Evolutionary conservation across 2,888 invertebrate genomes (phyloP).

Genomic region (Poecilus cupreus): DNA sequence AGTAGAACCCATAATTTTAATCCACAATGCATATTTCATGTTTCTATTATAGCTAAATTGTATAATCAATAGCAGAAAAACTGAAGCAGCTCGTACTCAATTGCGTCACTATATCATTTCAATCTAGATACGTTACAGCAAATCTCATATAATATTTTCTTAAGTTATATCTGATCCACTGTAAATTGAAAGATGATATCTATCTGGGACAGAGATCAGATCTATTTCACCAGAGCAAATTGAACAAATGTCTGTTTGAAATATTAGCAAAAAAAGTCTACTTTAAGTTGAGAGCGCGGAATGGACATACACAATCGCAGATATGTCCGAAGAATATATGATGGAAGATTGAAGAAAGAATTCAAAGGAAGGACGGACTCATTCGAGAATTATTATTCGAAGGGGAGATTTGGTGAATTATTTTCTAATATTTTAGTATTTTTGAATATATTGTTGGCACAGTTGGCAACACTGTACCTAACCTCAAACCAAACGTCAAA

Average conservation of each 20-base stretch:
- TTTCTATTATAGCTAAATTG: no score
- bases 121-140: constrained; percentile 11
- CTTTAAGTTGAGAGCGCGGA: not conserved
- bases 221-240: constrained; percentile 26
- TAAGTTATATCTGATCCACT: constrained; percentile 33
- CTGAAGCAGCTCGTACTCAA: not conserved
- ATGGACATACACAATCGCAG: constrained; percentile 28
- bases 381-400: not conserved
- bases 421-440: not conserved
- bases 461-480: no score
- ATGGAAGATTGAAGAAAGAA: not conserved
- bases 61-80: not conserved
- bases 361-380: not conserved
- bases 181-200: constrained; percentile 39
- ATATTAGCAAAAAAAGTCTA: constrained; percentile 9
- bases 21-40: no score
- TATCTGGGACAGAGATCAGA: constrained; percentile 27
- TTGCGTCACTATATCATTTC: constrained; percentile 2
- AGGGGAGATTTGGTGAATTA: no score
- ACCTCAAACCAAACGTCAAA: no score
- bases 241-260: constrained; percentile 41
- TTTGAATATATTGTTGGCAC: constrained; percentile 3
- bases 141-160: constrained; percentile 36
- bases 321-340: not conserved
- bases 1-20: no score